phyloP scores from a whole-genome alignment of 2,113 vertebrate genomes.

The Oncorhynchus clarkii region DNA sequence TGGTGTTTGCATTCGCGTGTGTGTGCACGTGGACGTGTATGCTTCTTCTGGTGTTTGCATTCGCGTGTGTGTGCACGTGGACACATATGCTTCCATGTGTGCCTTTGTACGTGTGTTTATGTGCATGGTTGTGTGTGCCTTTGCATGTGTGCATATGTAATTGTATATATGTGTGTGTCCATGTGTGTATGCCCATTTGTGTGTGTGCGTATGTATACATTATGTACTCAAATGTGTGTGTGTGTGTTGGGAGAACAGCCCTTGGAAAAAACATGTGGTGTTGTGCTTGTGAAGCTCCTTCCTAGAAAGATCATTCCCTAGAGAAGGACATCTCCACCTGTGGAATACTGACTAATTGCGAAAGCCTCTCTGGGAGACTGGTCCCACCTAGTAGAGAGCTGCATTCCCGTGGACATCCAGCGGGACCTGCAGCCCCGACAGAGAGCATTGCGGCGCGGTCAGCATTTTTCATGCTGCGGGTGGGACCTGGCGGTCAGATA shows the following conservation, averaged over 20 bases:
- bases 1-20: conserved; percentile 4
- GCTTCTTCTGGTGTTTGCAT: conserved; percentile 10
- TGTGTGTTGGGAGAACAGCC: conserved; percentile 13
- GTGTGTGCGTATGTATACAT: conserved; percentile 1
- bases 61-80: neutral
- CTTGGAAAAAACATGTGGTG: conserved; percentile 34
- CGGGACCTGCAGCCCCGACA: too few species aligned
- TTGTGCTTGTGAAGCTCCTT: conserved; percentile 17
- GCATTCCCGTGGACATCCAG: neutral
- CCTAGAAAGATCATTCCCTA: conserved; percentile 39
- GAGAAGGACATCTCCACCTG: conserved; percentile 46
- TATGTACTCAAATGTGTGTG: neutral
- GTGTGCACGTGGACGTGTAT: neutral
- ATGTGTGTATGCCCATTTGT: neutral
- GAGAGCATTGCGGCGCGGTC: too few species aligned
- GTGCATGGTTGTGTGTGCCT: neutral
- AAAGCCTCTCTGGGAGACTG: conserved; percentile 45
- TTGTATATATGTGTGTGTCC: neutral
- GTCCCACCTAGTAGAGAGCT: conserved; percentile 3
- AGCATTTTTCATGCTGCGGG: too few species aligned
- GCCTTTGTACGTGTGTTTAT: neutral
- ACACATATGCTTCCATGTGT: neutral
- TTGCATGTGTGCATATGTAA: conserved; percentile 13
- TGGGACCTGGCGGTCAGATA: too few species aligned
- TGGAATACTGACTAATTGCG: conserved; percentile 44